Evolutionary conservation across 2,113 vertebrate genomes (phyloP), one percentile per base, ranked within the genome.

Genomic region (Guaruba guarouba): DNA sequence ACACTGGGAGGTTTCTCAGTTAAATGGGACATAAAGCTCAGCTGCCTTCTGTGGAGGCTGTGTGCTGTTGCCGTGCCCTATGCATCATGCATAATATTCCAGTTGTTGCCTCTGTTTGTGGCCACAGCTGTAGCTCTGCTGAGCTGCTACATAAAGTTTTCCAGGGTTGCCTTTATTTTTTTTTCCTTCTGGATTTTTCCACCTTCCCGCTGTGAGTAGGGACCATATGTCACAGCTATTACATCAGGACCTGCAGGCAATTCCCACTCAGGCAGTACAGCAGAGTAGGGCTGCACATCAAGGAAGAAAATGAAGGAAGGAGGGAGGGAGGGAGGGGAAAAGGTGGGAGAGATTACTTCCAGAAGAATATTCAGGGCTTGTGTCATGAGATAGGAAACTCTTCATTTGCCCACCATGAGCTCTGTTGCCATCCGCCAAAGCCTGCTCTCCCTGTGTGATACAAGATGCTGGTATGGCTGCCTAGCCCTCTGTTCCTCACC

Each of bases 11-110:
- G 76, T 33, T 95, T 93, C 96, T 96, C 92, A 39, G 95, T 90
- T 95, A 67, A 96, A 94, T 93, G 94, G 96, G 67, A 96, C 91
- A 93, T 96, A 96, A 96, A 95, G 52, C 82, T 96, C 92, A 81
- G 95, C 96, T 84, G 95, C 91, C 61, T 96, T 97, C 94, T 74
- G 67, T 86, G 91, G 71, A 92, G 91, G 68, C 51, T 43, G 24
- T 54, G 64, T 57, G 69, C 91, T 15, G 63, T 37, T 83, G 76
- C 84, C 1, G 52, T 86, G 89, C 85, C 91, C 64, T 27, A 48
- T 91, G 93, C 92, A 94, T 94, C 93, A 94, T 12, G 17, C 0
- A 2, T 48, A 59, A 52, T 75, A 57, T 91, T 96, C 94, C 91
- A 95, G 94, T 80, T 95, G 93, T 80, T 90, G 71, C 88, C 94